Percentiles rank a stretch among this genome's conserved stretches.
phyloP scores from a whole-genome alignment of 2,888 invertebrate species.

The Noctua comes region DNA sequence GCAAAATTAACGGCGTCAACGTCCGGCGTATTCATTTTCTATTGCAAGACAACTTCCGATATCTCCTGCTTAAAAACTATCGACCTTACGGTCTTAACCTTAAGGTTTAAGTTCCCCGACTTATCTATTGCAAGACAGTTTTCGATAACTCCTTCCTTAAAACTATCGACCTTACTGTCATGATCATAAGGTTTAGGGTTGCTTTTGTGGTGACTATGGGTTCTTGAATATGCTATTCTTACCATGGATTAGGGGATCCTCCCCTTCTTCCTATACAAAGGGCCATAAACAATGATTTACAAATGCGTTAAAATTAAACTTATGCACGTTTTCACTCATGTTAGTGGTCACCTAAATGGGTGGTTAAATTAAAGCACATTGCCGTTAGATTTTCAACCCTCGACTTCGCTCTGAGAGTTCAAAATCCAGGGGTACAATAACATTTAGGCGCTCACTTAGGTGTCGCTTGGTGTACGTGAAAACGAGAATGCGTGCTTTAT shows the following conservation, averaged over 20 bases:
- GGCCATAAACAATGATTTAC: constrained; percentile 86
- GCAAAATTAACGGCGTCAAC: constrained; percentile 66
- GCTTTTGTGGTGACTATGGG: neutral
- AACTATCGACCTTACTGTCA: neutral
- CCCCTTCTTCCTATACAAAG: constrained; percentile 78
- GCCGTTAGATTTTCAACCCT: neutral
- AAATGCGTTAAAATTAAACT: constrained; percentile 76
- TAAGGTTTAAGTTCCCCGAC: constrained; percentile 25
- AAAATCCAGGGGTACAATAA: neutral
- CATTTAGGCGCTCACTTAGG: neutral
- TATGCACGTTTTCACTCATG: constrained; percentile 7
- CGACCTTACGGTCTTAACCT: neutral
- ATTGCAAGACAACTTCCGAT: constrained; percentile 61
- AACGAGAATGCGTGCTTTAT: constrained; percentile 46
- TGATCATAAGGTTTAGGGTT: neutral
- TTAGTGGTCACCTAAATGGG: neutral
- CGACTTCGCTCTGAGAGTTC: neutral
- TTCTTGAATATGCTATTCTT: constrained; percentile 73
- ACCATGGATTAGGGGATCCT: constrained; percentile 72
- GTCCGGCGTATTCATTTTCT: constrained; percentile 66
- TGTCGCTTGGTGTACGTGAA: neutral
- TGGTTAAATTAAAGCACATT: neutral
- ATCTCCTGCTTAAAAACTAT: constrained; percentile 12
- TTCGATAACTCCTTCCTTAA: neutral
- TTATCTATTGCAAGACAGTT: neutral